Conservation (phyloP, 1,140 invertebrate species). For the Ectropis grisescens region DNA sequence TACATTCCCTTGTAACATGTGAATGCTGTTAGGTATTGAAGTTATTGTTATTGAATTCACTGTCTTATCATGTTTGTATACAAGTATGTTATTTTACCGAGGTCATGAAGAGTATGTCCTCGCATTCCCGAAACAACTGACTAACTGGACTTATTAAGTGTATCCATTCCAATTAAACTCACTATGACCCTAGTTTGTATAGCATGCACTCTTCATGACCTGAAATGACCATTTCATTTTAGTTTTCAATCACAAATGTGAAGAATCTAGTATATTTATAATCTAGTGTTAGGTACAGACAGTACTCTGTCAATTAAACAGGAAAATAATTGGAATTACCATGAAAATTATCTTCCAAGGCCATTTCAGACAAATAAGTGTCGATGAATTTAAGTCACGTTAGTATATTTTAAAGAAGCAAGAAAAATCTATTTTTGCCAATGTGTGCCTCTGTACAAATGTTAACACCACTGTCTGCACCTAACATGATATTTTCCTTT, state of each 20-base stretch:
- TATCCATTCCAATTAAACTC: slow-evolving; percentile 6
- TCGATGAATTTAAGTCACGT: background rate
- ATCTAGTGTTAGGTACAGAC: slow-evolving; percentile 31
- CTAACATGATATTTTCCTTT: slow-evolving; percentile 25
- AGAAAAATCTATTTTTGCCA: too few species aligned
- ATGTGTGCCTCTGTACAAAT: slow-evolving; percentile 10
- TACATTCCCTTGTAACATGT: slow-evolving; percentile 54
- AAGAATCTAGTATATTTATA: too few species aligned
- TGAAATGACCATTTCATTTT: slow-evolving; percentile 8
- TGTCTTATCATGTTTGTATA: slow-evolving; percentile 4
- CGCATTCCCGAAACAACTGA: slow-evolving; percentile 8
- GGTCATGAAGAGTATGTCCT: slow-evolving; percentile 13
- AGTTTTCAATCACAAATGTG: too few species aligned
- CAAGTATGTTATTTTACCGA: slow-evolving; percentile 5
- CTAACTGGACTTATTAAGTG: too few species aligned
- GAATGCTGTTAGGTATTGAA: slow-evolving; percentile 43
- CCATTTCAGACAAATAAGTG: slow-evolving; percentile 2
- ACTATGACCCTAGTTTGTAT: too few species aligned
- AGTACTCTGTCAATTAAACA: slow-evolving; percentile 32
- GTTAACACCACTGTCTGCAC: slow-evolving; percentile 22
- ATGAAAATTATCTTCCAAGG: slow-evolving; percentile 19
- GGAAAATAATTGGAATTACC: slow-evolving; percentile 27
- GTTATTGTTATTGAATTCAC: slow-evolving; percentile 15
- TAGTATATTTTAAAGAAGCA: too few species aligned
- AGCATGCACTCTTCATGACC: slow-evolving; percentile 11